phyloP scores from a whole-genome alignment of 1,140 invertebrate genomes.

The Reticulitermes speratus region DNA sequence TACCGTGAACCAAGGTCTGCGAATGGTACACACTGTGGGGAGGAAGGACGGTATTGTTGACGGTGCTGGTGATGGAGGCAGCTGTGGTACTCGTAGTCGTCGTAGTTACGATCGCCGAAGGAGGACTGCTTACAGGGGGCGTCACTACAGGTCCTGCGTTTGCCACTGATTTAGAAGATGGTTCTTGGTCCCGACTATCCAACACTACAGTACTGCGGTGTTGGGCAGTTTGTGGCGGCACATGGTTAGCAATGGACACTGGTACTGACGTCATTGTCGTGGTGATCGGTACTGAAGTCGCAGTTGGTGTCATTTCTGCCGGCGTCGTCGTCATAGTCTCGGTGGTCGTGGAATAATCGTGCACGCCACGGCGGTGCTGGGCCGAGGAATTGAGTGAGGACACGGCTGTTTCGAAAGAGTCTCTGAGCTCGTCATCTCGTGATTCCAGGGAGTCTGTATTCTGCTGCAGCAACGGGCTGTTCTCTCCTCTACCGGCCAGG shows the following conservation, averaged over 20 bases:
- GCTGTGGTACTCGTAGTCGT: slow-evolving; percentile 6
- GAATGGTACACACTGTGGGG: background rate
- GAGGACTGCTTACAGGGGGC: background rate
- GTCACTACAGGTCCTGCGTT: background rate
- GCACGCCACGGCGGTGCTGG: slow-evolving; percentile 43
- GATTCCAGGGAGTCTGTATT: slow-evolving; percentile 58
- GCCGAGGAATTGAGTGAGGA: slow-evolving; percentile 53
- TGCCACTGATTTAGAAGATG: background rate
- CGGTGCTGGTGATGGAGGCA: background rate
- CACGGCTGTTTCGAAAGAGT: slow-evolving; percentile 61
- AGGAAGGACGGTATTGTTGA: slow-evolving; percentile 20
- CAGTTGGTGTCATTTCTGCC: slow-evolving; percentile 29
- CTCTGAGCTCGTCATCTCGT: slow-evolving; percentile 53
- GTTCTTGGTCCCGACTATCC: slow-evolving; percentile 1
- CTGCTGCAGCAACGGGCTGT: slow-evolving; percentile 49
- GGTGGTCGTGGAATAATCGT: slow-evolving; percentile 45
- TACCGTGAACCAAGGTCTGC: slow-evolving; percentile 23
- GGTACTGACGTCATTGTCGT: background rate
- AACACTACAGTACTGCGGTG: background rate
- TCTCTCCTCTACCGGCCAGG: slow-evolving; percentile 41
- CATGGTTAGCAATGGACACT: background rate
- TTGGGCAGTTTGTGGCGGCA: background rate
- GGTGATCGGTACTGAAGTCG: background rate
- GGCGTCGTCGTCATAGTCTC: slow-evolving; percentile 46
- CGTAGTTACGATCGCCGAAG: background rate